A percentile compares a stretch with the other conserved stretches of the same genome.
Evolutionary conservation across 1,140 invertebrate species (phyloP).

Genomic region (Arctopsyche grandis): DNA sequence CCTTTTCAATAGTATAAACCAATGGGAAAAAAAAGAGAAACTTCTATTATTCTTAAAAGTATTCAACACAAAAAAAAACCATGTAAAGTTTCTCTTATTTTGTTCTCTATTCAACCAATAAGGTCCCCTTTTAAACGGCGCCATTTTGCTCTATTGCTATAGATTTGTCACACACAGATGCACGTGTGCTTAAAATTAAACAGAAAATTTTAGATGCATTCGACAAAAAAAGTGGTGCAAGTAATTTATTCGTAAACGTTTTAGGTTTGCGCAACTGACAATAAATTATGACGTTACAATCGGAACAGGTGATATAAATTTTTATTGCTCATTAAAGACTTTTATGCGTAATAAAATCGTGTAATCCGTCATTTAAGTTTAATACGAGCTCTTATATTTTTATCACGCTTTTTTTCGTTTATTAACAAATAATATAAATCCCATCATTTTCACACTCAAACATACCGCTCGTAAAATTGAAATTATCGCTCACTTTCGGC

Average conservation of each 20-base stretch:
- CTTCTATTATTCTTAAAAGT: neutral
- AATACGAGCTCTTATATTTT: slow-evolving; percentile 17
- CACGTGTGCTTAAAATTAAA: neutral
- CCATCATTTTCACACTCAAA: neutral
- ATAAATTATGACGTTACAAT: slow-evolving; percentile 28
- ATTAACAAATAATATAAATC: no score
- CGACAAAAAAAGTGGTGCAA: neutral
- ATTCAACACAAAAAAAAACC: neutral
- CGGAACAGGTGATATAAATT: slow-evolving; percentile 17
- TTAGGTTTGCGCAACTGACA: neutral
- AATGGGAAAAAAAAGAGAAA: slow-evolving; percentile 24
- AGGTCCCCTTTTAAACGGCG: neutral
- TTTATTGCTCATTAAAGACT: slow-evolving; percentile 27
- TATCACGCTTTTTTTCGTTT: neutral
- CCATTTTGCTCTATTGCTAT: neutral
- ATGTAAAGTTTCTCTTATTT: slow-evolving; percentile 5
- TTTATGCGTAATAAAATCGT: slow-evolving; percentile 24
- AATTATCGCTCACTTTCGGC: neutral
- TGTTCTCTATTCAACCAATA: neutral
- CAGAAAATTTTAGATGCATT: neutral
- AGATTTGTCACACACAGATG: neutral
- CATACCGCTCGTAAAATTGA: neutral
- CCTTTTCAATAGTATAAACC: neutral
- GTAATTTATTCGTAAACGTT: neutral
- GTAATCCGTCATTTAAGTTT: slow-evolving; percentile 24